These are phyloP conservation scores for Phaetusa simplex DNA, from an alignment of 2,113 vertebrate genomes.

Conservation along the genomic window DNA sequence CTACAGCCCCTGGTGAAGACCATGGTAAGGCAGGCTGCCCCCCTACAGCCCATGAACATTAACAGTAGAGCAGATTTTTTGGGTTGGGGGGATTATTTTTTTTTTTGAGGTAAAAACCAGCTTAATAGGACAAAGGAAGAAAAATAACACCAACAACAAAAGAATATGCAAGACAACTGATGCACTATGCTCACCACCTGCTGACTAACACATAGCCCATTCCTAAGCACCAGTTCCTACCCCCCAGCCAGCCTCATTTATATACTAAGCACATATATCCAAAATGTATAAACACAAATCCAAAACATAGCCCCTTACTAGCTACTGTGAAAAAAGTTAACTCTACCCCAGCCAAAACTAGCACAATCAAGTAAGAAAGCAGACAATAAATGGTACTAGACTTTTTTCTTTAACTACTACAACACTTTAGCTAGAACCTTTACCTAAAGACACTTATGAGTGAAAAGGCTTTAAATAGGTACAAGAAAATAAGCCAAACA, in stretches of 20 bases:
- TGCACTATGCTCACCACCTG: neutral
- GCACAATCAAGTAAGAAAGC: neutral
- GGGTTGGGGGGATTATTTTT: too few relatives aligned
- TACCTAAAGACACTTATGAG: rapidly evolving
- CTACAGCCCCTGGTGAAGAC: neutral
- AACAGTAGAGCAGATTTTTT: neutral
- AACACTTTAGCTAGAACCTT: rapidly evolving
- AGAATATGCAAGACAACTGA: neutral
- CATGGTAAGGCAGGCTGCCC: neutral
- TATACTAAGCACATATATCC: too few relatives aligned
- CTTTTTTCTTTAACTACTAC: neutral
- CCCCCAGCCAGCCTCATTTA: too few relatives aligned
- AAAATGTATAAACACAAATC: too few relatives aligned
- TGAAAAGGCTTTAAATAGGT: rapidly evolving
- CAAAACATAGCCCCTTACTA: too few relatives aligned
- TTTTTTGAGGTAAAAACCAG: neutral
- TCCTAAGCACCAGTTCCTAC: neutral
- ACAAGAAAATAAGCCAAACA: rapidly evolving
- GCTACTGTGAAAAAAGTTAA: neutral
- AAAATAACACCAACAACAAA: neutral
- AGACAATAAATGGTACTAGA: rapidly evolving
- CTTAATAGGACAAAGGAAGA: neutral
- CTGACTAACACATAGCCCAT: neutral
- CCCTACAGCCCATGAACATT: neutral
- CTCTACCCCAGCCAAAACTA: neutral